Percentiles rank a stretch among this genome's conserved stretches.
Evolutionary conservation across 2,113 vertebrate species (phyloP).

Genomic region (Orcinus orca): DNA sequence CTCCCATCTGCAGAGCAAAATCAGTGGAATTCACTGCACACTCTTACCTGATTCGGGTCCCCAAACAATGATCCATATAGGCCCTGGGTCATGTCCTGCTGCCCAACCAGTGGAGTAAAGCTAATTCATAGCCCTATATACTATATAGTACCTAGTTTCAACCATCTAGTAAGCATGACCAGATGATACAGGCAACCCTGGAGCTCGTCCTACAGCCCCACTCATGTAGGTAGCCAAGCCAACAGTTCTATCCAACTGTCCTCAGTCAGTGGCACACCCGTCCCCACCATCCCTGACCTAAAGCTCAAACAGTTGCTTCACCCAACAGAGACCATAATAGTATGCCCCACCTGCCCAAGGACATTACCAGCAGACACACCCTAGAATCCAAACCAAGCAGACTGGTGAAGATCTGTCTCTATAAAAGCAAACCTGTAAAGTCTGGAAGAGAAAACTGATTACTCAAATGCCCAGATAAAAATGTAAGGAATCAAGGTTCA

Average conservation of each 20-base stretch:
- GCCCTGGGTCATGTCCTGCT: neutral
- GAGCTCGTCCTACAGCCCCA: neutral
- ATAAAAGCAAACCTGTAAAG: neutral
- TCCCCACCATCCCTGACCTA: too few species aligned
- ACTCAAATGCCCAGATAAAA: neutral
- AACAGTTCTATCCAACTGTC: neutral
- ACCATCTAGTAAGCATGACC: neutral
- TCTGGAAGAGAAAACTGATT: neutral
- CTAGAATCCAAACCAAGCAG: neutral
- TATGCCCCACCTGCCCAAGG: neutral
- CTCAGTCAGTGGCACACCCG: neutral
- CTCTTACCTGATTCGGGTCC: neutral
- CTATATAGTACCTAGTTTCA: neutral
- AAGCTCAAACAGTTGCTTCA: neutral
- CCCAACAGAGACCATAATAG: neutral
- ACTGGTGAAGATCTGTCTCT: neutral
- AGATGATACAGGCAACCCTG: neutral
- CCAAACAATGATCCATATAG: neutral
- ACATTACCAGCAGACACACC: neutral
- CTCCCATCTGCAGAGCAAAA: neutral
- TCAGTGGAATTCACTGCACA: neutral
- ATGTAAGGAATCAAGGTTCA: neutral
- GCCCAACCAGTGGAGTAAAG: neutral
- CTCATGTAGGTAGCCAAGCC: neutral
- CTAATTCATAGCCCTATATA: neutral